Percentiles rank a stretch among this genome's conserved stretches.
Evolutionary conservation across 2,888 invertebrate genomes (phyloP).

Genomic region (Agonopterix alstromeriana): DNA sequence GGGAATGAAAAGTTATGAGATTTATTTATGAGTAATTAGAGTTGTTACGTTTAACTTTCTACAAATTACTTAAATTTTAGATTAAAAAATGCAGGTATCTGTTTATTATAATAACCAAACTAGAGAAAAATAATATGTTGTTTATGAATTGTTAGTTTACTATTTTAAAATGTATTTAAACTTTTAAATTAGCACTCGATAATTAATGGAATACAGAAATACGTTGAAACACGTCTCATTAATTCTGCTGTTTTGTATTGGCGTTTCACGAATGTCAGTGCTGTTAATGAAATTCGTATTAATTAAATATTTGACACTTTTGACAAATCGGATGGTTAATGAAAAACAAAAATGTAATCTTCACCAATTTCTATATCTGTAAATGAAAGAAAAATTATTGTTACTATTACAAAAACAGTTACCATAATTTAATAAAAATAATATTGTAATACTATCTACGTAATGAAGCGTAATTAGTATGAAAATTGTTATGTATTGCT

Average conservation of each 20-base stretch:
- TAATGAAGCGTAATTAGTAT: slow-evolving; percentile 37
- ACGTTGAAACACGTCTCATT: slow-evolving; percentile 39
- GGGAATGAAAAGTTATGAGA: too few species aligned
- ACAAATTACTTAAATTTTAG: too few species aligned
- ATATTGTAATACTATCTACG: neutral
- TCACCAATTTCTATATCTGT: neutral
- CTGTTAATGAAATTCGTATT: slow-evolving; percentile 7
- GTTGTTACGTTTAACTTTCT: too few species aligned
- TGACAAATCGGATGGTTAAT: neutral
- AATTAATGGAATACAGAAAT: slow-evolving; percentile 44
- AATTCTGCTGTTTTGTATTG: slow-evolving; percentile 35
- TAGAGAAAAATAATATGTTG: too few species aligned
- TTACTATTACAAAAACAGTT: slow-evolving; percentile 13
- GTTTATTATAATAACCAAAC: too few species aligned
- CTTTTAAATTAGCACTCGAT: slow-evolving; percentile 20
- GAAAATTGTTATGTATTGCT: slow-evolving; percentile 34
- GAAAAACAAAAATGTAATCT: slow-evolving; percentile 2
- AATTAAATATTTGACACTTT: slow-evolving; percentile 6
- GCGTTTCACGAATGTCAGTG: slow-evolving; percentile 15
- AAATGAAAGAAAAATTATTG: neutral
- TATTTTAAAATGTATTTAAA: too few species aligned
- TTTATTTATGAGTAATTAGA: too few species aligned
- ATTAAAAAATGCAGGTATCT: too few species aligned
- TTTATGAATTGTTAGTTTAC: too few species aligned
- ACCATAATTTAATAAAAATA: slow-evolving; percentile 2